A percentile compares a stretch with the other conserved stretches of the same genome.
Conservation (phyloP, 2,113 vertebrate species). For the Conger conger region DNA sequence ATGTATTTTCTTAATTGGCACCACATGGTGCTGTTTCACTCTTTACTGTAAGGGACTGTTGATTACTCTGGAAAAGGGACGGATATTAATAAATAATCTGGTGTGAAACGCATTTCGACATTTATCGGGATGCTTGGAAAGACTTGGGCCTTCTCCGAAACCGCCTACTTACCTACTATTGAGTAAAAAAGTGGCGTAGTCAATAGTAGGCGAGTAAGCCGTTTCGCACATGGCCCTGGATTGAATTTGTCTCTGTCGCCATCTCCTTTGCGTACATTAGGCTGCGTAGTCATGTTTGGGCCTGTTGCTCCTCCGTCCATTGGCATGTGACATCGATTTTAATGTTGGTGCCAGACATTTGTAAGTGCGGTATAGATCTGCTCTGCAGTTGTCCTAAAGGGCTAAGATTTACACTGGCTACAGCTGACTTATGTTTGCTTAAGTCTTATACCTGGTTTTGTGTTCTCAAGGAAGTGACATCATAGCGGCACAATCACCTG, state of each 20-base stretch:
- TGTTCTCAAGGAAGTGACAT: not conserved
- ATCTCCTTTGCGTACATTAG: not conserved
- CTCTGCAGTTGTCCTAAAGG: not conserved
- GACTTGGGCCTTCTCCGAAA: too few relatives aligned
- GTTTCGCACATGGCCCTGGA: too few relatives aligned
- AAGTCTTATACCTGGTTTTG: not conserved
- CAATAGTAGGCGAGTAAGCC: too few relatives aligned
- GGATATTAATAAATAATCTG: not conserved
- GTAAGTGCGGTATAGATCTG: not conserved
- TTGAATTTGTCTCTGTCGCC: not conserved
- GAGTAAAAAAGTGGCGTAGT: too few relatives aligned
- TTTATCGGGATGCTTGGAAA: not conserved
- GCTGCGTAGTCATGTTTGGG: not conserved
- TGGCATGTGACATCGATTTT: not conserved
- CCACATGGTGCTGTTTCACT: not conserved
- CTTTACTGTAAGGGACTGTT: slow-evolving; percentile 1
- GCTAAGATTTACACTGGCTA: not conserved
- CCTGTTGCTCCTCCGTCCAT: not conserved
- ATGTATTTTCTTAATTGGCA: not conserved
- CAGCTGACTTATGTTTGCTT: not conserved
- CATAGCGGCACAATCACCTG: not conserved
- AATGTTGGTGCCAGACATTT: not conserved
- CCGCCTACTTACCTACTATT: too few relatives aligned
- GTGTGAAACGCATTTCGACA: not conserved
- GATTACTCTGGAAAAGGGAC: not conserved